Evolutionary conservation across 2,113 vertebrate genomes (phyloP), one percentile per base, ranked within the genome.

Genomic region (Indicator indicator): DNA sequence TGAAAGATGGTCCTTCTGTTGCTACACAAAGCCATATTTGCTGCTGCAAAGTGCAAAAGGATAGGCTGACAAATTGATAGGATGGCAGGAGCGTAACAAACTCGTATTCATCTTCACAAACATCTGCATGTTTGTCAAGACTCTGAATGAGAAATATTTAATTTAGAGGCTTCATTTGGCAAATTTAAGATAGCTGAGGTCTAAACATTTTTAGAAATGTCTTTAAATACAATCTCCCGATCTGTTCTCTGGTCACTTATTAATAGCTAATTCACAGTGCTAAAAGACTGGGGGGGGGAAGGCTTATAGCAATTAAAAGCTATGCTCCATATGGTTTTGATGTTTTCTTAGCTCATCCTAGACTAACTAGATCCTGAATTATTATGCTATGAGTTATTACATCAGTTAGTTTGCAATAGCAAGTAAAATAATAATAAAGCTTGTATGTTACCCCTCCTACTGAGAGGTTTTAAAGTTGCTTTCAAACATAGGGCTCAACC

Each of bases 21-120:
- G 94, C 93, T 95, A 93, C 93, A 94, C 95, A 95, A 95, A 97
- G 85, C 94, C 96, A 95, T 91, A 94, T 96, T 97, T 95, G 91
- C 83, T 91, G 91, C 95, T 96, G 86, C 89, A 95, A 97, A 95
- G 96, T 94, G 96, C 95, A 96, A 95, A 97, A 96, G 78, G 92
- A 96, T 86, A 95, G 83, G 82, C 87, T 96, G 68, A 83, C 86
- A 97, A 95, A 93, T 83, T 96, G 94, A 83, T 95, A 96, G 85
- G 56, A 58, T 90, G 89, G 88, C 92, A 93, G 95, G 92, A 93
- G 80, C 13, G 1, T 70, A 84, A 75, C 54, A 88, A 73, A 84
- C 73, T 94, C 76, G 46, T 83, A 55, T 80, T 94, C 36, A 5
- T 89, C 86, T 94, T 92, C 90, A 44, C 89, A 88, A 96, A 96